Evolutionary conservation across 2,797 vertebrate species (phyloP).

Genomic region (Schizopygopsis pylzovi): DNA sequence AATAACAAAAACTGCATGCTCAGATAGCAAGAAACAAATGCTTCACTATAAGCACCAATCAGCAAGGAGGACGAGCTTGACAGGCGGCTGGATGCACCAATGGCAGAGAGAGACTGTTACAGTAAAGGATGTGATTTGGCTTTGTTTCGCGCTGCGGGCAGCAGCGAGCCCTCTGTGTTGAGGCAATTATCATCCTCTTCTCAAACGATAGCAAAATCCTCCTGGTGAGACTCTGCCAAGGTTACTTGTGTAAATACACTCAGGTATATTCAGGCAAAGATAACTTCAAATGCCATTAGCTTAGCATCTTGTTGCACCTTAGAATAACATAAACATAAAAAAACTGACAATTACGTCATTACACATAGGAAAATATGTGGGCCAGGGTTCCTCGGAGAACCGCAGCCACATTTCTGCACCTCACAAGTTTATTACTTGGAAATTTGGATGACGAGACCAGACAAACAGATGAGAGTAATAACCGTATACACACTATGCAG

Average conservation of each 20-base stretch:
- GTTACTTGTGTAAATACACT: constrained; percentile 55
- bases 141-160: constrained; percentile 50
- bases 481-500: constrained; percentile 44
- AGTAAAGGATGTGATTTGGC: constrained; percentile 64
- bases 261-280: constrained; percentile 68
- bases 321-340: constrained; percentile 49
- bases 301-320: constrained; percentile 46
- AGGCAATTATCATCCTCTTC: constrained; percentile 51
- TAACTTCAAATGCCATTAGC: constrained; percentile 48
- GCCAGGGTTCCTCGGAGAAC: constrained; percentile 41
- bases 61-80: constrained; percentile 35
- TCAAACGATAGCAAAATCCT: constrained; percentile 47
- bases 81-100: constrained; percentile 58
- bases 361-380: constrained; percentile 46
- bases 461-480: constrained; percentile 34
- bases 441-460: constrained; percentile 38
- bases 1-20: constrained; percentile 8
- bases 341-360: constrained; percentile 24
- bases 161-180: constrained; percentile 60
- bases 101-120: constrained; percentile 55
- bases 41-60: constrained; percentile 55
- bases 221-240: constrained; percentile 50
- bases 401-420: constrained; percentile 56
- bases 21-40: constrained; percentile 13
- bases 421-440: constrained; percentile 60